Evolutionary conservation across 2,113 vertebrate species (phyloP).

Genomic region (Macroglossus sobrinus): DNA sequence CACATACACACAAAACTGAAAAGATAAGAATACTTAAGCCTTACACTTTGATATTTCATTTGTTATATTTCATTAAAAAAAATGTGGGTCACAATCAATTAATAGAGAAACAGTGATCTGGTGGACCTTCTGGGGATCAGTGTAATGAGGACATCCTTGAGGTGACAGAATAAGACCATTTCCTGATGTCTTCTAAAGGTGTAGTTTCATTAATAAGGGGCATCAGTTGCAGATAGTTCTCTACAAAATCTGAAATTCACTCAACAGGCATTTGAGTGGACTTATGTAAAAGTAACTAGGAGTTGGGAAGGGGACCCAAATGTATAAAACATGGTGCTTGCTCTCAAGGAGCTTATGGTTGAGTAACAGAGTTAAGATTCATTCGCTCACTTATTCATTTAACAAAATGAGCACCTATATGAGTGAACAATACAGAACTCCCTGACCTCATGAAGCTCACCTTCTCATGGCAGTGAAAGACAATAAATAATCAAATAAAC

Average conservation of each 20-base stretch:
- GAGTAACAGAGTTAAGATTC: background rate
- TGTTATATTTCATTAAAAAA: background rate
- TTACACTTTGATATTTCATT: background rate
- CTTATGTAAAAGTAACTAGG: background rate
- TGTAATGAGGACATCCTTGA: background rate
- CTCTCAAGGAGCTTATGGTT: background rate
- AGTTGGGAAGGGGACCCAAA: background rate
- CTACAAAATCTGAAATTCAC: background rate
- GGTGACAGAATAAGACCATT: background rate
- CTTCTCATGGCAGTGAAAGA: background rate
- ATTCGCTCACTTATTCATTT: background rate
- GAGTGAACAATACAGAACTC: background rate
- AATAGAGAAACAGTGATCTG: background rate
- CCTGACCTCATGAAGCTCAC: background rate
- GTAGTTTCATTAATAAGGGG: background rate
- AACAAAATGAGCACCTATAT: background rate
- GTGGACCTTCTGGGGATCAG: background rate
- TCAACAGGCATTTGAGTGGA: background rate
- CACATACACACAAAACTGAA: background rate
- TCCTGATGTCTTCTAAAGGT: background rate
- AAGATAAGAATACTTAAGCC: background rate
- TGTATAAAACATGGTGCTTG: background rate
- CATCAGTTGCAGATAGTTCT: background rate
- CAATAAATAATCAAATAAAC: background rate
- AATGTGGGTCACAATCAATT: background rate